Evolutionary conservation across 2,888 invertebrate genomes (phyloP), one percentile per base, ranked within the genome.

Genomic region (Octodonta nipae): DNA sequence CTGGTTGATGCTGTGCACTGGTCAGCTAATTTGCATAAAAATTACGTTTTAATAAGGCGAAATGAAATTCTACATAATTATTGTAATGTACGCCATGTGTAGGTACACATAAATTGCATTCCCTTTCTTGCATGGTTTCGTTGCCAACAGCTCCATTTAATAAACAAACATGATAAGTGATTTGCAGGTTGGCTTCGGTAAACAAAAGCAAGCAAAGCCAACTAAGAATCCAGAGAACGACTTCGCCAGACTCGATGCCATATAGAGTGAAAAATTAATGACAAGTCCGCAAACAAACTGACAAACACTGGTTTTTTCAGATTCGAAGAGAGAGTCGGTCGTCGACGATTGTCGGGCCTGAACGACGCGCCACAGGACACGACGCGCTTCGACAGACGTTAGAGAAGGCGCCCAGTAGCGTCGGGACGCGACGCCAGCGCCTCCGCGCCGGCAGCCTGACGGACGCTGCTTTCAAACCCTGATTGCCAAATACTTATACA

Each of bases 301-400:
- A 50, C 55, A 52, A 51, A 51, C 51, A 48, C 44, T 38, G 46
- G 45, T 48, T 53, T 53, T 53, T 53, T 52, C 42, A 45, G 38
- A 36, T 36, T 32, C 32, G 28, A 35, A 41, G 41, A 43, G 22
- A 11, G 22, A 3, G 22, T 10, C 12, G 28, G 28, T 11, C 25
- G 13, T 25, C 25, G 26, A 4, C 26, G 15, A 13, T 13, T 44
- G 49, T 47, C 49, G 52, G 50, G 65, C 6, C 13, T 14, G 28
- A n/a, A 14, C 28, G 12, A 28, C 28, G 28, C 28, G 28, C 8
- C 28, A 14, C 10, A 12, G 29, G 15, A 28, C 14, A 5, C 32
- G 25, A 66, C 68, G 64, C 67, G 65, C 67, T 67, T 66, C 51
- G 20, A 7, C 26, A 12, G 30, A 20, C 22, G 20, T 11, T 15